Base-by-base conservation (phyloP, 2,888 invertebrate species). In the Crossocerus cetratus region DNA sequence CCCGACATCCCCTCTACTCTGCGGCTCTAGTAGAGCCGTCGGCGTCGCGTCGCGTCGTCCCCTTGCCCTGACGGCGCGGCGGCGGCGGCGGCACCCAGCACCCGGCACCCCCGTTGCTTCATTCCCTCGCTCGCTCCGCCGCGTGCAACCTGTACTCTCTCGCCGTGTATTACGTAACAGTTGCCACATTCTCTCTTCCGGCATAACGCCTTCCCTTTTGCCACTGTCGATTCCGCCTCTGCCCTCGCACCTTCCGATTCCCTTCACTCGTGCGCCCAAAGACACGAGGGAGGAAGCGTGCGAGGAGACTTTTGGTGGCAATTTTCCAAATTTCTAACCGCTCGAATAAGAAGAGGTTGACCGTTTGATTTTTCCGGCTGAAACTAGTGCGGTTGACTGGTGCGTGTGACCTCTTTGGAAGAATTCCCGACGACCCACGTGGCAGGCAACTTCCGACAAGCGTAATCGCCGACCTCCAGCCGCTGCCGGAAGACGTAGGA, bases 401-500 rank as follows among this genome's bases (percentile, higher is more conserved):
- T 67, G 63, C 65, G 61, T 61, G 56, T 32, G 60, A 69, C 21
- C 32, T 21, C 21, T 16, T 3, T 49, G 49, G 65, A 70, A 78
- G 67, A 55, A 59, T 75, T 66, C 74, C 78, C 69, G 69, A 64
- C 68, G 62, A 74, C 69, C 66, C 78, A 77, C 77, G 71, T 79
- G 85, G 72, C 83, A 84, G 84, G 82, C 79, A 83, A 86, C 85
- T 86, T 86, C 84, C 81, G 83, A 86, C 82, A 72, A 85, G 49
- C 80, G 82, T 84, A 85, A 86, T 84, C 85, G 78, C 76, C 80
- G 83, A 82, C 79, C 83, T 83, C 80, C 77, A 81, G 69, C 82
- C 78, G 77, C 74, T 83, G 81, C 76, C 87, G 87, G 86, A 88
- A 87, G 84, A 86, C 86, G 86, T 87, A 86, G 86, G 87, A 87